Percentiles rank a stretch among this genome's conserved stretches.
phyloP scores from a whole-genome alignment of 2,888 invertebrate genomes.

The Schizaphis graminum region DNA sequence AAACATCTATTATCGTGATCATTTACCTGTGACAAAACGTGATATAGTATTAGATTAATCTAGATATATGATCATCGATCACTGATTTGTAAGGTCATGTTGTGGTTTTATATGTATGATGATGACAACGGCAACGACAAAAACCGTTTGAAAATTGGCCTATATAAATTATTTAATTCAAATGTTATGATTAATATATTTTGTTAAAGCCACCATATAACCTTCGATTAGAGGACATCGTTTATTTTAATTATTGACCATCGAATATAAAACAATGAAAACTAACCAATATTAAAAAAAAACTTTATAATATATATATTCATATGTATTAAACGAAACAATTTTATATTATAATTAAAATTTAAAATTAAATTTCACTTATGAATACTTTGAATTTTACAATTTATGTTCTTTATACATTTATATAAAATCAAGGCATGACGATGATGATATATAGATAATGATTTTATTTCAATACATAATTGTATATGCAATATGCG shows the following conservation, averaged over 20 bases:
- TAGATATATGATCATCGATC: not conserved
- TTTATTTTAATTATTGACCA: constrained; percentile 21
- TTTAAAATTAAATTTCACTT: not conserved
- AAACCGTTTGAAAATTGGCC: constrained; percentile 32
- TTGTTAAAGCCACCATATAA: constrained; percentile 27
- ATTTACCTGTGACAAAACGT: constrained; percentile 57
- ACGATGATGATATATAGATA: not conserved
- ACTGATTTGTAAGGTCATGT: constrained; percentile 28
- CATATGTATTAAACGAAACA: not conserved
- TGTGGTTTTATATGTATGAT: constrained; percentile 41
- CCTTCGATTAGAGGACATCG: constrained; percentile 34
- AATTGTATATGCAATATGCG: not conserved
- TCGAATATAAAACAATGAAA: not conserved
- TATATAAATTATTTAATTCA: constrained; percentile 26
- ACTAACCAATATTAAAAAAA: not conserved
- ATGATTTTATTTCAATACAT: not conserved
- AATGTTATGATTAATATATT: not conserved
- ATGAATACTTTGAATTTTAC: not conserved
- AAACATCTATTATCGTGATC: constrained; percentile 25
- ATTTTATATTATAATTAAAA: not conserved
- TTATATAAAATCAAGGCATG: not conserved
- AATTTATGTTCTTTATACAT: not conserved
- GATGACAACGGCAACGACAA: not conserved
- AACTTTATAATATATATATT: not conserved
- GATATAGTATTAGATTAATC: not conserved